Conservation (phyloP, 2,797 vertebrate species). For the Chromobotia macracanthus region DNA sequence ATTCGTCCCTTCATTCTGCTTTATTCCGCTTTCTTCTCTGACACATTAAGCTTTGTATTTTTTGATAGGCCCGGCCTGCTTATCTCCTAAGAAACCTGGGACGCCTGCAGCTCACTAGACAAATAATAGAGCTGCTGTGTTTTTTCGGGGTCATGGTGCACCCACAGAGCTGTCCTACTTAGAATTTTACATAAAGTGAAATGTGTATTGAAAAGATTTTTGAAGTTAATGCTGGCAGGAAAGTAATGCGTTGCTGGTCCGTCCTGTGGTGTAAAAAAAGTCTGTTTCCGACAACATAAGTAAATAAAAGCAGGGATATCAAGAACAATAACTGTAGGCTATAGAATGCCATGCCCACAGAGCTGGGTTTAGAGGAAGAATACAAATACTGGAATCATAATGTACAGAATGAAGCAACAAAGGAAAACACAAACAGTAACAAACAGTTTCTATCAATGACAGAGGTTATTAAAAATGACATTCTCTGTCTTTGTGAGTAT, state of each 20-base stretch:
- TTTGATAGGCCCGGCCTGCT: conserved; percentile 57
- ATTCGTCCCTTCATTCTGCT: conserved; percentile 49
- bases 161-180: conserved; percentile 57
- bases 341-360: conserved; percentile 66
- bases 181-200: conserved; percentile 55
- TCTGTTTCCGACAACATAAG: conserved; percentile 51
- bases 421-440: conserved; percentile 71
- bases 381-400: conserved; percentile 68
- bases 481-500: conserved; percentile 2
- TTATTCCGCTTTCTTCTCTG: conserved; percentile 48
- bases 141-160: conserved; percentile 62
- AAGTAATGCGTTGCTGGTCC: conserved; percentile 60
- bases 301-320: conserved; percentile 61
- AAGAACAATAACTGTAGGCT: conserved; percentile 64
- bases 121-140: conserved; percentile 55
- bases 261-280: conserved; percentile 64
- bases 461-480: conserved; percentile 28
- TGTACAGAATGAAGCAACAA: conserved; percentile 54
- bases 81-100: conserved; percentile 61
- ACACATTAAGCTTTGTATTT: conserved; percentile 59
- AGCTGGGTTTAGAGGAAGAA: conserved; percentile 66
- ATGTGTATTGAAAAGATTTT: conserved; percentile 55
- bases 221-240: conserved; percentile 56
- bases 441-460: conserved; percentile 72
- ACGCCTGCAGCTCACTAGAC: conserved; percentile 54